Percentiles rank a stretch among this genome's conserved stretches.
These are phyloP conservation scores for Laspeyria flexula DNA, from an alignment of 2,888 invertebrate species.

Conservation along the genomic window DNA sequence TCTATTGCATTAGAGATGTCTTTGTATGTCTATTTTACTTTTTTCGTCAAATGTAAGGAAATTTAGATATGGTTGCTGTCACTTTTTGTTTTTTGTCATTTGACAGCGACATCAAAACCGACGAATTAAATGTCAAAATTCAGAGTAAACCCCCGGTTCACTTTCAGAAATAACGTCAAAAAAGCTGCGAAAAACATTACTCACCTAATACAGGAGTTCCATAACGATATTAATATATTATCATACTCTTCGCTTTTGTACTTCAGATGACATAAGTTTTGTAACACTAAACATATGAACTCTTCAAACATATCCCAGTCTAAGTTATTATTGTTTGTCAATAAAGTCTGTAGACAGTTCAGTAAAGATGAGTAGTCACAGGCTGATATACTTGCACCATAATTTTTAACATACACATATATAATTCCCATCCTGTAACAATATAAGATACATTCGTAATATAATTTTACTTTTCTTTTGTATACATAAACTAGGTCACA, in stretches of 20 bases:
- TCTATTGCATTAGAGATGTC: too few relatives aligned
- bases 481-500: too few relatives aligned
- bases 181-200: slow-evolving; percentile 8
- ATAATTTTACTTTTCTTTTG: too few relatives aligned
- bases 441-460: not conserved
- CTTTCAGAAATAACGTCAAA: too few relatives aligned
- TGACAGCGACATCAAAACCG: too few relatives aligned
- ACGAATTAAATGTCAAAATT: too few relatives aligned
- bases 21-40: too few relatives aligned
- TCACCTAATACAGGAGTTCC: slow-evolving; percentile 78
- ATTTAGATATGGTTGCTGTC: too few relatives aligned
- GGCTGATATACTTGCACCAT: slow-evolving; percentile 48
- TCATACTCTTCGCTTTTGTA: slow-evolving; percentile 44
- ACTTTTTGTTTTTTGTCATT: too few relatives aligned
- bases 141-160: too few relatives aligned
- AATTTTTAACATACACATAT: slow-evolving; percentile 62
- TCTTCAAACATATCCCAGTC: slow-evolving; percentile 62
- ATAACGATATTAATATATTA: slow-evolving; percentile 53
- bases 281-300: slow-evolving; percentile 52
- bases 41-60: too few relatives aligned
- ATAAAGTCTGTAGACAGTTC: slow-evolving; percentile 55
- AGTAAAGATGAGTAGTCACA: slow-evolving; percentile 59
- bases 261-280: slow-evolving; percentile 33
- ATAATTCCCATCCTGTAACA: slow-evolving; percentile 71
- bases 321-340: slow-evolving; percentile 52